These are phyloP conservation scores for Tetragonisca angustula DNA, from an alignment of 2,888 invertebrate species.

Conservation along the genomic window DNA sequence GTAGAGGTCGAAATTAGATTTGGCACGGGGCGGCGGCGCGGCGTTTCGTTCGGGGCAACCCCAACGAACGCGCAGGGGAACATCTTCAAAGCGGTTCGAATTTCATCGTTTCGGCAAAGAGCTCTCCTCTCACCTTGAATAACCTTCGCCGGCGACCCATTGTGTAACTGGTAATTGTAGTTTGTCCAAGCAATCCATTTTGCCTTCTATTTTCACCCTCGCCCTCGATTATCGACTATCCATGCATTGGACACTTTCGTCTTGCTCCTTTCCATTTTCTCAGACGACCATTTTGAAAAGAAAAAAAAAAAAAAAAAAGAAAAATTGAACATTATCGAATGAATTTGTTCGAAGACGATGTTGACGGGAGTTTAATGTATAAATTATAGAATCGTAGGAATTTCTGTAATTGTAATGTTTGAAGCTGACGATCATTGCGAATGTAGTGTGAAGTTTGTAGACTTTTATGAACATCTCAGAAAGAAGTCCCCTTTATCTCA, in stretches of 20 bases:
- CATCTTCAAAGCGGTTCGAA: constrained; percentile 62
- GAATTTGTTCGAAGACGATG: background rate
- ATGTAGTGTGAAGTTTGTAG: no score
- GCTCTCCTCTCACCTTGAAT: constrained; percentile 53
- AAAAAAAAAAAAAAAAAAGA: background rate
- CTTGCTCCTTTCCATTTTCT: background rate
- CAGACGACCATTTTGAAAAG: background rate
- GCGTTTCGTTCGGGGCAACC: constrained; percentile 31
- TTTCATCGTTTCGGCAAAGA: constrained; percentile 49
- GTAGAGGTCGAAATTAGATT: constrained; percentile 69
- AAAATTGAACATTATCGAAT: background rate
- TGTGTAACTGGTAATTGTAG: constrained; percentile 59
- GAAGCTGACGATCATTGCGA: no score
- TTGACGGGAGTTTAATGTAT: background rate
- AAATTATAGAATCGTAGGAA: no score
- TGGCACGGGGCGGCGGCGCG: constrained; percentile 30
- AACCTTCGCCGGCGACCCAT: constrained; percentile 40
- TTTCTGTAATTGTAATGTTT: no score
- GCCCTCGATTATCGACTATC: constrained; percentile 13
- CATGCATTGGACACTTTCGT: background rate
- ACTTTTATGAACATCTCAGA: no score
- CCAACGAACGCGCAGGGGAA: constrained; percentile 18
- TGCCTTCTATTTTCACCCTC: background rate
- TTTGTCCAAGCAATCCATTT: constrained; percentile 55
- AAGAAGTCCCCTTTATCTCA: no score